Conservation (phyloP, 2,888 invertebrate genomes). For the Lingula anatina region DNA sequence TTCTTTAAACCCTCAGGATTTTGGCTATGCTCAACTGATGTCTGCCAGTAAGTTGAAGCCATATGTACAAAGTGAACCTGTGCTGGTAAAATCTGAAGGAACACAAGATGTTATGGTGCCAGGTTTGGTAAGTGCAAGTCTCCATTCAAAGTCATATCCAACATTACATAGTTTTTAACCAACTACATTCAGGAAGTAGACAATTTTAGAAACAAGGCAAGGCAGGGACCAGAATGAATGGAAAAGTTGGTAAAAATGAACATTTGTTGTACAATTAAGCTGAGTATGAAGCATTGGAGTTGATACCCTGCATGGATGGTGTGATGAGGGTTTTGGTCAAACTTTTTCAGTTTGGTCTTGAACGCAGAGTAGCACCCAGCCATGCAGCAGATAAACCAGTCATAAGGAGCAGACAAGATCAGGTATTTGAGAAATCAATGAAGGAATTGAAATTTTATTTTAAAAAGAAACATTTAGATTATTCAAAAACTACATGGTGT, state of each 20-base stretch:
- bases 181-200: too few relatives aligned
- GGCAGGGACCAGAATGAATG: too few relatives aligned
- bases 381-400: constrained; percentile 38
- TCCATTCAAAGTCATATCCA: not conserved
- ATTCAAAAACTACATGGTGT: not conserved
- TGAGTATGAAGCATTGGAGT: too few relatives aligned
- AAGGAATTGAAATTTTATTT: not conserved
- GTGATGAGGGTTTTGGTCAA: too few relatives aligned
- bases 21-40: constrained; percentile 39
- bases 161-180: too few relatives aligned
- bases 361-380: constrained; percentile 29
- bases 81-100: constrained; percentile 17
- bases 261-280: too few relatives aligned
- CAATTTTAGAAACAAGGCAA: too few relatives aligned
- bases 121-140: constrained; percentile 25
- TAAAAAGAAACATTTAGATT: not conserved
- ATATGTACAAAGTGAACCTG: constrained; percentile 38
- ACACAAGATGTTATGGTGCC: constrained; percentile 28
- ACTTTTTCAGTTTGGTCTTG: constrained; percentile 45
- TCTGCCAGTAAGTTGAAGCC: constrained; percentile 39
- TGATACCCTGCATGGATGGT: too few relatives aligned
- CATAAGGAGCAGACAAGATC: constrained; percentile 23
- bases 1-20: constrained; percentile 29
- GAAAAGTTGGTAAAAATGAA: too few relatives aligned
- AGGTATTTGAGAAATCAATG: constrained; percentile 14